Percentiles rank a stretch among this genome's conserved stretches.
These are phyloP conservation scores for Sarcophaga caerulescens DNA, from an alignment of 2,888 invertebrate species.

Conservation along the genomic window DNA sequence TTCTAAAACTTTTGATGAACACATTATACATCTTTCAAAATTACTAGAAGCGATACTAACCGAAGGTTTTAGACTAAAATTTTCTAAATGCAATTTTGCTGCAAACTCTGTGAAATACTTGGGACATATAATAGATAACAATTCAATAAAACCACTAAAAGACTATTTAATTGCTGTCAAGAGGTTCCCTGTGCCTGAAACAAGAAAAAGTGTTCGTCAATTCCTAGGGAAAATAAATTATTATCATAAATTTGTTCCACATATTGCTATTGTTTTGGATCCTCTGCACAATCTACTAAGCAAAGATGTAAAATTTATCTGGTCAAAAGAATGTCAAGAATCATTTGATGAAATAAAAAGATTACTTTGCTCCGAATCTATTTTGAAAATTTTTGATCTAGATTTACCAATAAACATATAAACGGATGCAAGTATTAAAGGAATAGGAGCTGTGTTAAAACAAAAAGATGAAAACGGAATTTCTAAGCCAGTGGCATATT, in stretches of 20 bases:
- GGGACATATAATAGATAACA: conserved; percentile 66
- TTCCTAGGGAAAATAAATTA: conserved; percentile 56
- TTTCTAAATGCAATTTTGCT: conserved; percentile 63
- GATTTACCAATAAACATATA: conserved; percentile 62
- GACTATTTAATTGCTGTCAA: conserved; percentile 60
- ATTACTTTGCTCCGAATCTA: conserved; percentile 62
- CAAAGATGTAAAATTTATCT: conserved; percentile 60
- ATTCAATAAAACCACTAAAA: conserved; percentile 56
- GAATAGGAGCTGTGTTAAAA: conserved; percentile 21
- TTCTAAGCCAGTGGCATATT: conserved; percentile 21
- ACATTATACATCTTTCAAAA: conserved; percentile 14
- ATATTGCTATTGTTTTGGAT: conserved; percentile 61
- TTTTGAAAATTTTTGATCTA: conserved; percentile 63
- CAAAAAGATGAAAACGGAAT: conserved; percentile 58
- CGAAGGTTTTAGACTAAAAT: conserved; percentile 66
- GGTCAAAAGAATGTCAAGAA: conserved; percentile 62
- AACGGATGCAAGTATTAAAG: conserved; percentile 63
- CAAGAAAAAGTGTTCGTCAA: conserved; percentile 59
- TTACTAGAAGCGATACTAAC: conserved; percentile 60
- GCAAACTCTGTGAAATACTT: conserved; percentile 59
- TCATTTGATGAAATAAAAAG: conserved; percentile 63
- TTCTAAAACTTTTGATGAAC: conserved; percentile 62
- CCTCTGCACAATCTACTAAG: conserved; percentile 65
- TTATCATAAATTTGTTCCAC: conserved; percentile 31
- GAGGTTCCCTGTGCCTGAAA: conserved; percentile 57